Percentiles rank a stretch among this genome's conserved stretches.
Conservation (phyloP, 2,113 vertebrate genomes). For the Prionailurus bengalensis region DNA sequence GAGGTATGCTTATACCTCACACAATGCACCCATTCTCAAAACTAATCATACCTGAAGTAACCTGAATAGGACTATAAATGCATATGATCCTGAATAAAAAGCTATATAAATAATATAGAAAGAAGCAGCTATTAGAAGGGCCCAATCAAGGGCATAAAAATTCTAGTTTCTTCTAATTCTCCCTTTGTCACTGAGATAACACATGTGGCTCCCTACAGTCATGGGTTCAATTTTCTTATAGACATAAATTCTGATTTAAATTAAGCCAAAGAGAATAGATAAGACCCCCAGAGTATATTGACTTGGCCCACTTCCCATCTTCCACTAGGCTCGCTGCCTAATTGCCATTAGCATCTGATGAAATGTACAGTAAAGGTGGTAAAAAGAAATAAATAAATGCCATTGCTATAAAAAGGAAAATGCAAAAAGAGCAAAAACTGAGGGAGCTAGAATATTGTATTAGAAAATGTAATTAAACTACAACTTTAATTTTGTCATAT, state of each 20-base stretch:
- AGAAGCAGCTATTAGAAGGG: background rate
- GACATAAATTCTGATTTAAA: constrained; percentile 57
- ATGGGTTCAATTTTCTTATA: background rate
- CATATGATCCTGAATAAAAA: background rate
- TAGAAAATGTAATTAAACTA: background rate
- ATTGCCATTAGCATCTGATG: constrained; percentile 49
- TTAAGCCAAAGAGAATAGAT: constrained; percentile 45
- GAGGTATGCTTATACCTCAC: background rate
- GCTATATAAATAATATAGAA: background rate
- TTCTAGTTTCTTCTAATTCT: background rate
- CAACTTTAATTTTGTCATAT: background rate
- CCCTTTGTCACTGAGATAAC: background rate
- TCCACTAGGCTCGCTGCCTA: background rate
- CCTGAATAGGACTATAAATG: background rate
- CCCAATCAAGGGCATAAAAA: background rate
- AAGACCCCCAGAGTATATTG: background rate
- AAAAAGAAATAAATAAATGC: background rate
- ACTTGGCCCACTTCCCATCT: constrained; percentile 21
- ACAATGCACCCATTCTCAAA: background rate
- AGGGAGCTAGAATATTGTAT: background rate
- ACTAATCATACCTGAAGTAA: background rate
- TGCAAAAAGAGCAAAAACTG: background rate
- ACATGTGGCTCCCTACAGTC: background rate
- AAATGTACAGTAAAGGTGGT: constrained; percentile 20
- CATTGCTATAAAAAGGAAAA: background rate